Evolutionary conservation across 2,113 vertebrate genomes (phyloP).

Genomic region (Sitta europaea): DNA sequence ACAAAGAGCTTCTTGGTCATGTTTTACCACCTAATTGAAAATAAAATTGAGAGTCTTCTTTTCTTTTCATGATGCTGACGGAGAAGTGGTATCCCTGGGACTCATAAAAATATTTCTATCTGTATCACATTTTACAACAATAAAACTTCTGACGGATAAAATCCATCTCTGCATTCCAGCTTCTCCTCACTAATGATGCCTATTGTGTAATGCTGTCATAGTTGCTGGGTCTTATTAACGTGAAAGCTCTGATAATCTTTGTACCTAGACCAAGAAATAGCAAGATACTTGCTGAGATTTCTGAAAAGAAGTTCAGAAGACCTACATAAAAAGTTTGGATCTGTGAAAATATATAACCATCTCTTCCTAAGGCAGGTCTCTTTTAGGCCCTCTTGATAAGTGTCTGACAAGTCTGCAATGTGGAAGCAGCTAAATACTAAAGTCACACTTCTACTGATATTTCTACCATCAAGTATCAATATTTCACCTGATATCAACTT

Average conservation of each 20-base stretch:
- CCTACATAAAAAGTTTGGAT: neutral
- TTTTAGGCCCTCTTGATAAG: neutral
- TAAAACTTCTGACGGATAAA: neutral
- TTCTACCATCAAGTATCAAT: neutral
- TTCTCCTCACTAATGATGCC: neutral
- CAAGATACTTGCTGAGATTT: neutral
- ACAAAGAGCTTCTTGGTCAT: neutral
- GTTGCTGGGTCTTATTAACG: neutral
- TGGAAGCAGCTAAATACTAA: neutral
- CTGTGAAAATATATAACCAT: neutral
- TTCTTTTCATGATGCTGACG: neutral
- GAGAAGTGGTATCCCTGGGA: neutral
- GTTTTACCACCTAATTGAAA: constrained; percentile 14
- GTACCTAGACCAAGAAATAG: neutral
- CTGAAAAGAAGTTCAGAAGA: neutral
- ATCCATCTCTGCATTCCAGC: neutral
- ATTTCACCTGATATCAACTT: neutral
- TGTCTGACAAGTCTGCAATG: neutral
- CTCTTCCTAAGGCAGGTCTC: neutral
- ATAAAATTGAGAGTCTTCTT: neutral
- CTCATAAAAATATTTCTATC: constrained; percentile 33
- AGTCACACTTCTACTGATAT: neutral
- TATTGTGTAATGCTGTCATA: neutral
- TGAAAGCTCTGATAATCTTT: neutral
- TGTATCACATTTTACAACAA: neutral